Percentiles rank a stretch among this genome's conserved stretches.
phyloP scores from a whole-genome alignment of 2,888 invertebrate species.

The Thera obeliscata region DNA sequence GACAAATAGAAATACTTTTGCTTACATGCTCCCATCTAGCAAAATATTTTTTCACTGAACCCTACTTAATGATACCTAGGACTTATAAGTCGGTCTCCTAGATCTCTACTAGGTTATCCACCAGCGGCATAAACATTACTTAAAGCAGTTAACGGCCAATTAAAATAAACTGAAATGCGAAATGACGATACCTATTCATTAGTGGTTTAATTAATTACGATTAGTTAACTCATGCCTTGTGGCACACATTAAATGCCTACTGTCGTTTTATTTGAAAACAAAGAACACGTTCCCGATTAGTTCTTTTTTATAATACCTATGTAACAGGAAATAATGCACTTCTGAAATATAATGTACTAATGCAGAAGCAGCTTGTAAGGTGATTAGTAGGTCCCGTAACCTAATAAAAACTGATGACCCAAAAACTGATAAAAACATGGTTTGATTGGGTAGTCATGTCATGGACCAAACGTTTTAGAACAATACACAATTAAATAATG shows the following conservation, averaged over 20 bases:
- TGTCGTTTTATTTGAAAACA: constrained; percentile 19
- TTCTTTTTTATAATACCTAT: constrained; percentile 7
- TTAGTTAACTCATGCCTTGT: constrained; percentile 31
- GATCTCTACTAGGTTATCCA: constrained; percentile 12
- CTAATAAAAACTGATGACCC: no score
- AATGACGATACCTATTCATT: constrained; percentile 35
- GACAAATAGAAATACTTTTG: background rate
- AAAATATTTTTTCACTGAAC: constrained; percentile 1
- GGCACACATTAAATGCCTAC: constrained; percentile 14
- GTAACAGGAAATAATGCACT: constrained; percentile 7
- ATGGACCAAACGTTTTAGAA: no score
- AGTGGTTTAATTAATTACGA: constrained; percentile 36
- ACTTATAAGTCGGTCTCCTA: background rate
- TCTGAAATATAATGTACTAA: constrained; percentile 8
- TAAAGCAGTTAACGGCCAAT: constrained; percentile 34
- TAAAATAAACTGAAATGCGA: constrained; percentile 40
- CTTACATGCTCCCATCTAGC: background rate
- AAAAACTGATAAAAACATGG: no score
- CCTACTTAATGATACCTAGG: background rate
- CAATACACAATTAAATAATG: no score
- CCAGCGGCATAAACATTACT: constrained; percentile 27
- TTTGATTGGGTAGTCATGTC: no score
- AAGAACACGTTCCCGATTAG: constrained; percentile 5
- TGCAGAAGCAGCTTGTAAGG: no score
- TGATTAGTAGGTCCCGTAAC: no score